Percentiles rank a stretch among this genome's conserved stretches.
Conservation (phyloP, 64 coral and sea anemone genomes). For the Pocillopora verrucosa region DNA sequence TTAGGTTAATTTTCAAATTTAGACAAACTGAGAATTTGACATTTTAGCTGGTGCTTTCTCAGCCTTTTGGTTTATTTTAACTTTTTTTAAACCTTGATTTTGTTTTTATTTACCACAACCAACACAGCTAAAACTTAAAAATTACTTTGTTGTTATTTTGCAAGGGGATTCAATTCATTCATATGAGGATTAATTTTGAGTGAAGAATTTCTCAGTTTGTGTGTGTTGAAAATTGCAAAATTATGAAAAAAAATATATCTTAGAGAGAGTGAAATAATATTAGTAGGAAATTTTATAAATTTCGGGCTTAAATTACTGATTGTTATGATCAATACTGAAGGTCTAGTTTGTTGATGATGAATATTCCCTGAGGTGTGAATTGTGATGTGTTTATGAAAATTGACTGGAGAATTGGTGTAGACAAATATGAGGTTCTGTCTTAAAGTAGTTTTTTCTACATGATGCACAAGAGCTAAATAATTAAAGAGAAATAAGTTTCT, state of each 20-base stretch:
- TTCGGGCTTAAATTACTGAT: neutral
- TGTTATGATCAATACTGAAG: neutral
- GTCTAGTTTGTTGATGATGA: neutral
- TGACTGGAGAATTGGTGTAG: neutral
- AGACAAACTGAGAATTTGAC: too few relatives aligned
- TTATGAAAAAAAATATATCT: neutral
- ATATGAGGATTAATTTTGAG: neutral
- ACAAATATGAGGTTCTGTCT: neutral
- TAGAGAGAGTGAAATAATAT: neutral
- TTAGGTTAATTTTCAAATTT: neutral
- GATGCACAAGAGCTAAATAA: neutral
- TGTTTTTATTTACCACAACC: neutral
- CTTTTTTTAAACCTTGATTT: neutral
- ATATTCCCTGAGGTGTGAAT: neutral
- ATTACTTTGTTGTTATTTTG: neutral
- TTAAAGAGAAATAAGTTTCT: neutral
- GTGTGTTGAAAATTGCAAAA: neutral
- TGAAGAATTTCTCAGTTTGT: neutral
- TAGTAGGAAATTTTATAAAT: neutral
- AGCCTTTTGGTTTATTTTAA: too few relatives aligned
- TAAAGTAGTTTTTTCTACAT: neutral
- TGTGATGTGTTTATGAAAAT: neutral
- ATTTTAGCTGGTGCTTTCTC: too few relatives aligned
- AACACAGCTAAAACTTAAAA: neutral
- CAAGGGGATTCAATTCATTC: neutral